Evolutionary conservation across 2,888 invertebrate species (phyloP).

Genomic region (Cetonia aurata): DNA sequence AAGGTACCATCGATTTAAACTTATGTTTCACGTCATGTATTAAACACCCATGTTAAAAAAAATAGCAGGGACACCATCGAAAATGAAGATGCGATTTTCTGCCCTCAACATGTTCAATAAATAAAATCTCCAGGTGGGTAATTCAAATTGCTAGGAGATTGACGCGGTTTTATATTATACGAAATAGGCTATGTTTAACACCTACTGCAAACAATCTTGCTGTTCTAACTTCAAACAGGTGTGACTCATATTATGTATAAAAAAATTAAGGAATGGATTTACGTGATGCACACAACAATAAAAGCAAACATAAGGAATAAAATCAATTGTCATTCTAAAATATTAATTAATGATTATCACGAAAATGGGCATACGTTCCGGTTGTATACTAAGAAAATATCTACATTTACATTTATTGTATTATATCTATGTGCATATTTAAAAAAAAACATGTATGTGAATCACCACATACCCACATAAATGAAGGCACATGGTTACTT

Average conservation of each 20-base stretch:
- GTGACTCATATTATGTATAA: conserved; percentile 30
- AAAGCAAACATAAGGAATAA: not conserved
- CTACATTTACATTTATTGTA: not conserved
- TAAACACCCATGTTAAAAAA: conserved; percentile 51
- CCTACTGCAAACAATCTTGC: conserved; percentile 18
- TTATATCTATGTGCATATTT: not conserved
- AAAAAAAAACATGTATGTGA: conserved; percentile 27
- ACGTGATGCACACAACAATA: too few species aligned
- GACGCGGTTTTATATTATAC: conserved; percentile 20
- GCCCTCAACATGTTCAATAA: not conserved
- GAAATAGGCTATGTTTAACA: conserved; percentile 18
- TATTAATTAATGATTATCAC: conserved; percentile 4
- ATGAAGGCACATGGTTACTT: conserved; percentile 28
- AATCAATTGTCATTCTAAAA: conserved; percentile 11
- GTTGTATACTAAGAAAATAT: not conserved
- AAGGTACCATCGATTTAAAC: conserved; percentile 58
- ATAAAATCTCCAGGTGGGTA: not conserved
- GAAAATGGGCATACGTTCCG: not conserved
- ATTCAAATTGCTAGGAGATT: conserved; percentile 9
- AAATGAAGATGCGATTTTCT: conserved; percentile 5
- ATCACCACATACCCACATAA: conserved; percentile 39
- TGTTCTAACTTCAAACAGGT: conserved; percentile 23
- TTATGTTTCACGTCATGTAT: conserved; percentile 57
- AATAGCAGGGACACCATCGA: not conserved
- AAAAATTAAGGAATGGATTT: conserved; percentile 20